Evolutionary conservation across 2,888 invertebrate genomes (phyloP).

Genomic region (Meta bourneti): DNA sequence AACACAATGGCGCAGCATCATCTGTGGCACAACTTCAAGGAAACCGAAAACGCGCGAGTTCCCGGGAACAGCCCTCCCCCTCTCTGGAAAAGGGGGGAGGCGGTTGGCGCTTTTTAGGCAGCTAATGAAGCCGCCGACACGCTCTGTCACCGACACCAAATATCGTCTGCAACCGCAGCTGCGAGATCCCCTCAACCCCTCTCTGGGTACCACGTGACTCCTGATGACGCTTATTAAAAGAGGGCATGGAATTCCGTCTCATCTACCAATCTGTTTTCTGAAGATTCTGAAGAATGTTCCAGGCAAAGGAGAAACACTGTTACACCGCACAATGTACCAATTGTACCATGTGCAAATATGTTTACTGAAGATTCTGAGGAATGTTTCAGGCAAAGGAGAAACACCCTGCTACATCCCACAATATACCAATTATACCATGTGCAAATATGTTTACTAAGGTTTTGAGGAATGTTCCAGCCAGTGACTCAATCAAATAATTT

Average conservation of each 20-base stretch:
- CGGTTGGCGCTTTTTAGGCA: constrained; percentile 67
- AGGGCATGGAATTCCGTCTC: not conserved
- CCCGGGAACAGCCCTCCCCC: constrained; percentile 13
- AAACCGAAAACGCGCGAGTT: constrained; percentile 10
- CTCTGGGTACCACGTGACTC: constrained; percentile 13
- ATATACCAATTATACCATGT: too few species aligned
- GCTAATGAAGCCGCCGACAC: constrained; percentile 74
- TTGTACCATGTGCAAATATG: too few species aligned
- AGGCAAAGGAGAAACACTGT: too few species aligned
- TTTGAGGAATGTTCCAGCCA: too few species aligned
- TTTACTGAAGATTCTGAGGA: too few species aligned
- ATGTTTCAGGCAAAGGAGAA: too few species aligned
- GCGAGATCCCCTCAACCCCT: constrained; percentile 8
- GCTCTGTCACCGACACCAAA: constrained; percentile 70
- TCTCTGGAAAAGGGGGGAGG: constrained; percentile 12
- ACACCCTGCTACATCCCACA: too few species aligned
- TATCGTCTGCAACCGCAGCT: constrained; percentile 59
- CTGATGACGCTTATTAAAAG: constrained; percentile 45
- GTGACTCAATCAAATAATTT: too few species aligned
- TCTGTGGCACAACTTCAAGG: constrained; percentile 22
- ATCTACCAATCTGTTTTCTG: not conserved
- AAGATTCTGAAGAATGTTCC: not conserved
- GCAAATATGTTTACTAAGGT: too few species aligned
- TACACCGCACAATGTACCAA: too few species aligned
- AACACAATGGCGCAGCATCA: not conserved